Percentiles rank a stretch among this genome's conserved stretches.
These are phyloP conservation scores for Drosophila kikkawai DNA, from an alignment of 1,140 invertebrate genomes.

Conservation along the genomic window DNA sequence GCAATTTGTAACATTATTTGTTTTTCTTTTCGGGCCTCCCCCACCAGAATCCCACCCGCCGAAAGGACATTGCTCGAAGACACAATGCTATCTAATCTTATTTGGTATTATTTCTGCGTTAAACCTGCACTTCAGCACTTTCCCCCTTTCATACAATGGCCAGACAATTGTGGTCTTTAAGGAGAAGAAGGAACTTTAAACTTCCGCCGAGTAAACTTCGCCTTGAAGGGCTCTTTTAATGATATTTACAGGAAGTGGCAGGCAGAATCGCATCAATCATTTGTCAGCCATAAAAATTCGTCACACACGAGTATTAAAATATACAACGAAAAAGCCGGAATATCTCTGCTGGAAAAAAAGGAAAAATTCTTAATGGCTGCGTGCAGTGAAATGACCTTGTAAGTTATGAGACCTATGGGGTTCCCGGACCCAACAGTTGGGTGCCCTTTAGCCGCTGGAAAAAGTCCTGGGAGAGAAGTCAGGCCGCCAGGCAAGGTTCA, in stretches of 20 bases:
- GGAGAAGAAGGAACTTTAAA: constrained; percentile 56
- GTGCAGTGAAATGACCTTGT: constrained; percentile 78
- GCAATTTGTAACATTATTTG: constrained; percentile 79
- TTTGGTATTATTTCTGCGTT: constrained; percentile 80
- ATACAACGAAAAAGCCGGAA: constrained; percentile 52
- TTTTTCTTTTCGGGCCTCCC: constrained; percentile 47
- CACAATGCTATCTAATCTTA: constrained; percentile 84
- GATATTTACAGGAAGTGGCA: constrained; percentile 78
- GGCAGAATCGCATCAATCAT: constrained; percentile 79
- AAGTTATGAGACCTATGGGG: constrained; percentile 60
- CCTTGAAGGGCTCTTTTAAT: constrained; percentile 58
- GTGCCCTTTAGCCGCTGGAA: constrained; percentile 39
- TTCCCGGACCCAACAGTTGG: constrained; percentile 30
- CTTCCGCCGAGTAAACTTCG: constrained; percentile 11
- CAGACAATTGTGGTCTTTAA: constrained; percentile 48
- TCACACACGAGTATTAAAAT: constrained; percentile 79
- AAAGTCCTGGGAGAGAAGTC: constrained; percentile 32
- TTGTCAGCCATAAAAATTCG: constrained; percentile 84
- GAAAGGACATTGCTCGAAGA: constrained; percentile 50
- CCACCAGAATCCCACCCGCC: background rate
- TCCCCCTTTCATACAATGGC: constrained; percentile 20
- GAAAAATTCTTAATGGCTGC: constrained; percentile 75
- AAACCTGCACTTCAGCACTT: constrained; percentile 78
- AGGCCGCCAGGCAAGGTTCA: constrained; percentile 56
- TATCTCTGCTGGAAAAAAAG: constrained; percentile 42